Percentiles rank a stretch among this genome's conserved stretches.
phyloP scores from a whole-genome alignment of 2,797 vertebrate genomes.

The Adrianichthys oophorus region DNA sequence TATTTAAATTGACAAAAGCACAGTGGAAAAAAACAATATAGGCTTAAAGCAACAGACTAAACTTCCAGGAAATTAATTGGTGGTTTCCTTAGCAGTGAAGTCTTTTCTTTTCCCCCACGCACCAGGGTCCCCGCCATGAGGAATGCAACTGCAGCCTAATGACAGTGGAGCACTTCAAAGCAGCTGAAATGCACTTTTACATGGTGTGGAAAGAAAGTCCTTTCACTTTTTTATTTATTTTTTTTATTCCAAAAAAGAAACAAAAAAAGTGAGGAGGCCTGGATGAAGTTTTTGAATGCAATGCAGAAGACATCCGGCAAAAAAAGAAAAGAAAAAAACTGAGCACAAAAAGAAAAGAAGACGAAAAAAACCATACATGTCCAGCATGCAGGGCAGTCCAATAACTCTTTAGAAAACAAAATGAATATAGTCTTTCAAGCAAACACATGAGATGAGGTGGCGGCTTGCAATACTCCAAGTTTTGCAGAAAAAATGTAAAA shows the following conservation, averaged over 20 bases:
- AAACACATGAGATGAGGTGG: slow-evolving; percentile 94
- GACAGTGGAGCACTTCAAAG: slow-evolving; percentile 85
- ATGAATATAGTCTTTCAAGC: slow-evolving; percentile 89
- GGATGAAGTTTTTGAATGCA: slow-evolving; percentile 89
- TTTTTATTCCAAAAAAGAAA: slow-evolving; percentile 85
- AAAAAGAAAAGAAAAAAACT: slow-evolving; percentile 78
- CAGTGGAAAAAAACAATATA: slow-evolving; percentile 83
- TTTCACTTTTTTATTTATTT: slow-evolving; percentile 86
- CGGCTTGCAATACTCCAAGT: slow-evolving; percentile 85
- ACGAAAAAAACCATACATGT: slow-evolving; percentile 92
- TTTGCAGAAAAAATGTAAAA: slow-evolving; percentile 75
- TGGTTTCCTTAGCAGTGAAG: slow-evolving; percentile 72
- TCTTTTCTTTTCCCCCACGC: slow-evolving; percentile 56
- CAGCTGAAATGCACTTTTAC: slow-evolving; percentile 81
- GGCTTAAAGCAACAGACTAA: slow-evolving; percentile 82
- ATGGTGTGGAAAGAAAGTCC: slow-evolving; percentile 70
- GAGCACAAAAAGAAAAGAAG: slow-evolving; percentile 81
- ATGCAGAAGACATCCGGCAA: slow-evolving; percentile 93
- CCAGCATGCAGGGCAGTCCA: slow-evolving; percentile 98
- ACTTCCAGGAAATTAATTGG: slow-evolving; percentile 60
- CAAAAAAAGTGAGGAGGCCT: slow-evolving; percentile 84
- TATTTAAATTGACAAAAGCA: slow-evolving; percentile 84
- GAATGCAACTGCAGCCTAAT: slow-evolving; percentile 81
- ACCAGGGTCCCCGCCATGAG: slow-evolving; percentile 84
- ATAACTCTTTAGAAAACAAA: slow-evolving; percentile 82